phyloP scores from a whole-genome alignment of 2,888 invertebrate genomes.

The Parochlus steinenii region DNA sequence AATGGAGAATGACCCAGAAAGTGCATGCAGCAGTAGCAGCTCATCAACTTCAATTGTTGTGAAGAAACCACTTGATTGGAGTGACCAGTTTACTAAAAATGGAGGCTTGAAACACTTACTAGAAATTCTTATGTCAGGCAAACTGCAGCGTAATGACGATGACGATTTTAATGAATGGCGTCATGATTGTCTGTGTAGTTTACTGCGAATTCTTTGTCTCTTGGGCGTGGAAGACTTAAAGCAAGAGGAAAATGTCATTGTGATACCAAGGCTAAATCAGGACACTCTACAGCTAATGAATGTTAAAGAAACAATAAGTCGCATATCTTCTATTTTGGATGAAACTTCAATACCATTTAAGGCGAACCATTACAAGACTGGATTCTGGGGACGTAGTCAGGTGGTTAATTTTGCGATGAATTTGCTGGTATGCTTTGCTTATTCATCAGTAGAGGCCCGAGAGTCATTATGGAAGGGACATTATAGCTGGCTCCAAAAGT shows the following conservation, averaged over 20 bases:
- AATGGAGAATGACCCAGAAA: too few relatives aligned
- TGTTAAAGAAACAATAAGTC: slow-evolving; percentile 63
- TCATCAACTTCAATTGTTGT: slow-evolving; percentile 15
- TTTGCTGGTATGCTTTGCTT: slow-evolving; percentile 81
- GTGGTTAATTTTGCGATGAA: slow-evolving; percentile 87
- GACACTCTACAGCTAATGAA: slow-evolving; percentile 70
- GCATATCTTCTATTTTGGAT: slow-evolving; percentile 72
- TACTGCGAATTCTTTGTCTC: slow-evolving; percentile 72
- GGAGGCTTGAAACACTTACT: slow-evolving; percentile 79
- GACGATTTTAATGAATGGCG: slow-evolving; percentile 72
- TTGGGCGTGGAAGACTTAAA: slow-evolving; percentile 50
- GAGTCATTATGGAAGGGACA: slow-evolving; percentile 58
- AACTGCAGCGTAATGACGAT: slow-evolving; percentile 49
- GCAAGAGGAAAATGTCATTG: slow-evolving; percentile 36
- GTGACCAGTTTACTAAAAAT: slow-evolving; percentile 63
- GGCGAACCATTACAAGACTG: slow-evolving; percentile 75
- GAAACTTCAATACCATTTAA: slow-evolving; percentile 69
- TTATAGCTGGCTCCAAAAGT: slow-evolving; percentile 64
- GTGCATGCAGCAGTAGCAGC: too few relatives aligned
- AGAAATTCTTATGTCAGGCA: slow-evolving; percentile 80
- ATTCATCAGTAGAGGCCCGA: slow-evolving; percentile 65
- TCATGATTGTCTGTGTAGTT: slow-evolving; percentile 79
- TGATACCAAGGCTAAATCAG: slow-evolving; percentile 56
- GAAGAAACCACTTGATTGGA: slow-evolving; percentile 38
- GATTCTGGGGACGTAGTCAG: slow-evolving; percentile 85